phyloP scores from a whole-genome alignment of 2,113 vertebrate species.

The Hippocampus guttulatus region DNA sequence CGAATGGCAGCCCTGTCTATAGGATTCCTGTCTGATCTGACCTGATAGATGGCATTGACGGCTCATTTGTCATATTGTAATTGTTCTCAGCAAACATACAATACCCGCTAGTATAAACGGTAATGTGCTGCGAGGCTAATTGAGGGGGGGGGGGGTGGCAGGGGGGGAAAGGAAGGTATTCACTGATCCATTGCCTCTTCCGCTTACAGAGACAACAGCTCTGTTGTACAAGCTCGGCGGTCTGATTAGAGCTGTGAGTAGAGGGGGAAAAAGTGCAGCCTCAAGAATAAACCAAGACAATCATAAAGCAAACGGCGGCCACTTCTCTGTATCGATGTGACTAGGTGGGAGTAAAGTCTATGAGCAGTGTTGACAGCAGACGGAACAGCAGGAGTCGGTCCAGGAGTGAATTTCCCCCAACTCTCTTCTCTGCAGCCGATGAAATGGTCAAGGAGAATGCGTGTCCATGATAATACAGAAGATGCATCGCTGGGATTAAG shows the following conservation, averaged over 20 bases:
- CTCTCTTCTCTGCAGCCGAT: constrained; percentile 61
- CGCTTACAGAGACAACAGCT: constrained; percentile 85
- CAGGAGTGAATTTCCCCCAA: constrained; percentile 65
- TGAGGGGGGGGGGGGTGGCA: constrained; percentile 81
- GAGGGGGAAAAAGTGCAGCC: constrained; percentile 48
- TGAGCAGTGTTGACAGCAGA: constrained; percentile 68
- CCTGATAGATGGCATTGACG: constrained; percentile 99
- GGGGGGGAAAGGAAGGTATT: constrained; percentile 80
- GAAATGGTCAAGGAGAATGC: constrained; percentile 59
- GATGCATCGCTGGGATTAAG: constrained; percentile 50
- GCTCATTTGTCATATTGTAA: constrained; percentile 99
- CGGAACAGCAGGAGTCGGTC: constrained; percentile 65
- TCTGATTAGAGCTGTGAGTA: constrained; percentile 64
- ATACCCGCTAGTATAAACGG: constrained; percentile 99
- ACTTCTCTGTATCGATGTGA: constrained; percentile 72
- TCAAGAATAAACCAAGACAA: constrained; percentile 71
- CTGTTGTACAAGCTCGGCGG: constrained; percentile 57
- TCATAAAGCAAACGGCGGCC: constrained; percentile 73
- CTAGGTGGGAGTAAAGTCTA: constrained; percentile 60
- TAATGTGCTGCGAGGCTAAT: constrained; percentile 88
- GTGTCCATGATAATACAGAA: constrained; percentile 64
- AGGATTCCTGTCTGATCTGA: constrained; percentile 96
- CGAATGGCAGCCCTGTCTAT: constrained; percentile 93
- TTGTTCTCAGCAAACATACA: constrained; percentile 98
- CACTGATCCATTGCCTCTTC: constrained; percentile 84